Base-by-base conservation (phyloP, 2,113 vertebrate genomes). In the Psilopsiagon aurifrons region DNA sequence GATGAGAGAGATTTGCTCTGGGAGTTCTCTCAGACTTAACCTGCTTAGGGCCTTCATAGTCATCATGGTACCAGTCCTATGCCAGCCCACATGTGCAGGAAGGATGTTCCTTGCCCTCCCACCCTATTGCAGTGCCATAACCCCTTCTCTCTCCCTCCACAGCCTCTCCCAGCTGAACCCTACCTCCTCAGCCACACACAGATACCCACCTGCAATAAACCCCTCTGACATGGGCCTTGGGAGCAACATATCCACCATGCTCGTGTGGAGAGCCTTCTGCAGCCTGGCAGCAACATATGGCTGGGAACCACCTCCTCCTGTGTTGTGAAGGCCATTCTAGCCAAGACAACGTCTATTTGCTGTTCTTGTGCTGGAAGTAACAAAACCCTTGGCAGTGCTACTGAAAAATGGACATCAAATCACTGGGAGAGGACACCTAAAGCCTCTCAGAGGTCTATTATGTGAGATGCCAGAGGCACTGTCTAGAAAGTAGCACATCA, bases 21-120 rank as follows among this genome's bases (percentile, higher is more conserved):
- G 31, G 44, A 76, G 23, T 6, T 64, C 46, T 47, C n/a, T 74
- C 44, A 14, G 31, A 22, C 3, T 31, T 35, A 86, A 44, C 9
- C 9, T 23, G 9, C 49, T 41, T 13, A 55, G n/a, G 8, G 5
- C 4, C 15, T 57, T n/a, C 25, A 31, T 44, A 78, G 39, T 1
- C 28, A 44, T 7, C 2, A 2, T 2, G 11, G 20, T 27, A 44
- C 17, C 9, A 10, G 15, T 29, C 41, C 75, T 54, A 19, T 0
- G 0, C 29, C 35, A 66, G 55, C 33, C 49, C 16, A 17, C 0
- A 0, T 1, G 0, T 49, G 27, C 2, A 27, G 46, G 78, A 79
- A 33, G 6, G 15, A 43, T 43, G 19, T 3, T 87, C 13, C n/a
- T n/a, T 74, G 18, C 12, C 25, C 28, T 83, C 28, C 35, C 18